These are phyloP conservation scores for Dicycla oo DNA, from an alignment of 2,888 invertebrate genomes.

Conservation along the genomic window DNA sequence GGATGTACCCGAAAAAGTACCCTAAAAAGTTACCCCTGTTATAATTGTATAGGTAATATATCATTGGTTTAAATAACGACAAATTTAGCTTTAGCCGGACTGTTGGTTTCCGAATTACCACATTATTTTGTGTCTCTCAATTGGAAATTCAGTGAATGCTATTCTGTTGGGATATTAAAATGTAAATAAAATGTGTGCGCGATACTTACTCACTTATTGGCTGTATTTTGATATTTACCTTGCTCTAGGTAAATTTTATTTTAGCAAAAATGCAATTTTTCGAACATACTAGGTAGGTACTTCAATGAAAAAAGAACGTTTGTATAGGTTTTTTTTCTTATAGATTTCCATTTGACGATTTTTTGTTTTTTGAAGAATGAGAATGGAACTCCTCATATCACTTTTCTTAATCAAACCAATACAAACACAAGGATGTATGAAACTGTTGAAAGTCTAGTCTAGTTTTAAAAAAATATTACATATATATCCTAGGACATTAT, in stretches of 20 bases:
- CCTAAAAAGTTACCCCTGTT: too few species aligned
- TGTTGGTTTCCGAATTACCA: not conserved
- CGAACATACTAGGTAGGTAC: not conserved
- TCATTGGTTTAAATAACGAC: not conserved
- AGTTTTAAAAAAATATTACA: too few species aligned
- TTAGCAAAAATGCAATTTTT: not conserved
- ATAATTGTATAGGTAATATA: not conserved
- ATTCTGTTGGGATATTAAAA: not conserved
- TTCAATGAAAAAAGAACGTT: too few species aligned
- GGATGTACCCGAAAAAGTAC: too few species aligned
- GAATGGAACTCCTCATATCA: not conserved
- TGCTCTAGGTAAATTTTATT: not conserved
- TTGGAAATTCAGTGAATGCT: not conserved
- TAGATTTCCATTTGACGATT: too few species aligned
- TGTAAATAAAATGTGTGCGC: not conserved
- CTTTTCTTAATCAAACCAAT: not conserved
- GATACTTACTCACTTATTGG: not conserved
- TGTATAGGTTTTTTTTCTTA: too few species aligned
- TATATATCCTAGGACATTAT: too few species aligned
- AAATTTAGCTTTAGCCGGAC: not conserved
- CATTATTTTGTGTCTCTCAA: not conserved
- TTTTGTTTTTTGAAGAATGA: too few species aligned
- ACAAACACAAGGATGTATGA: too few species aligned
- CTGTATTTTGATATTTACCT: not conserved
- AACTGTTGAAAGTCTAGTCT: too few species aligned